Evolutionary conservation across 2,113 vertebrate species (phyloP), one percentile per base, ranked within the genome.

Genomic region (Ranitomeya imitator): DNA sequence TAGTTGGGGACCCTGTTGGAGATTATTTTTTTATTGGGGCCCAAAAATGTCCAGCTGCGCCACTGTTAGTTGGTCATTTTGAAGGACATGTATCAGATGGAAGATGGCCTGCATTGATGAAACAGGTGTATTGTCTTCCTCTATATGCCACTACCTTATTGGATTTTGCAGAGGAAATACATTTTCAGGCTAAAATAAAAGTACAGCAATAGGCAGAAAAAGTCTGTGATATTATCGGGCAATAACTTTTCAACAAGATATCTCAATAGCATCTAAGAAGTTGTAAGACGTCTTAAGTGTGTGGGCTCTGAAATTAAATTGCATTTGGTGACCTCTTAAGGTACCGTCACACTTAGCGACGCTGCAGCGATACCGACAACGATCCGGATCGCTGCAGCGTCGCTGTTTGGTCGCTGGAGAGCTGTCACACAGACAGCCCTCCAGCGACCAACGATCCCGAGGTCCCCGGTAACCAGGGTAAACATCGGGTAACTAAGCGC

Each of bases 241-340:
- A 54, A 79, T 79, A 79, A 79, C 51, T 79, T 57, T 79, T 57
- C 10, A 79, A 79, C 45, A 79, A 14, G 77, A 12, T 54, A 6
- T 57, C 77, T 79, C 74, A 52, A 78, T 19, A 54, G 51, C 45
- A 78, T 74, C 31, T 74, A 37, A 37, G 15, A 74, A 74, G 14
- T 45, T 74, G 6, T 45, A 45, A 69, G 31, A 74, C 45, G 31
- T 0, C 5, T 21, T 21, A 78, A 45, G 71, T 74, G 26, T 15
- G 21, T 85, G 19, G 23, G 54, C 13, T 19, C 8, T 14, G 57
- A 11, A 85, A 76, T 85, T 12, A 45, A 59, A 85, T 45, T 60
- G n/a, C 45, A 26, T 61, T 76, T 60, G 23, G 55, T 85, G 71
- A 60, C 52, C 31, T 59, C 45, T 85, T 54, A 26, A 0, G n/a